Evolutionary conservation across 64 coral and sea anemone genomes (phyloP), one percentile per base, ranked within the genome.

Genomic region (Cladopsammia gracilis): DNA sequence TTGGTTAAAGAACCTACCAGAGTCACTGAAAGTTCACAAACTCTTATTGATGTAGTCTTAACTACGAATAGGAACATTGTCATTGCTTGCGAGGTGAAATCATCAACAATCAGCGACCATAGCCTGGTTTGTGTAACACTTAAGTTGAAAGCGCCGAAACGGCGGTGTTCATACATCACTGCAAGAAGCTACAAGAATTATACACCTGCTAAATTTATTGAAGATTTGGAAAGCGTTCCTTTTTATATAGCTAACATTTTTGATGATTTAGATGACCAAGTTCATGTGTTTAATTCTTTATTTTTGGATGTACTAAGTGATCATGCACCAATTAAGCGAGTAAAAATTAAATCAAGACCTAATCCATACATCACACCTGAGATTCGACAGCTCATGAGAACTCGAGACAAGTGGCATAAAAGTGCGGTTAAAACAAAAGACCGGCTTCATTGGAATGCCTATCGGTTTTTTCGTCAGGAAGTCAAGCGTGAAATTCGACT

Each of bases 401-500:
- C 86, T 13, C 25, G 77, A 10, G 75, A 94, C 50, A 80, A 24
- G 5, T 95, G 89, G 94, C 83, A 91, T 64, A 95, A 95, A 64
- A 86, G 34, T 4, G 94, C 94, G 54, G 22, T 20, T 2, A 91
- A 92, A 75, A 83, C 83, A 83, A 96, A 91, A 45, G 94, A 88
- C 57, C 76, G 52, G 9, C 75, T 96, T 10, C 76, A 83, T 56
- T 96, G 89, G 94, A 92, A 96, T 88, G 83, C 65, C 11, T 96
- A 96, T 84, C 76, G 77, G 2, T 96, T 96, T 46, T 96, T 88
- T 25, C 77, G 93, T 58, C 94, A 95, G 58, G 94, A 91, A 72
- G 89, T 92, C 4, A 89, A 91, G 88, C 65, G 89, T 11, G 94
- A 88, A 71, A 79, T 96, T 13, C 53, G 89, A 19, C 54, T 96